Percentiles rank a stretch among this genome's conserved stretches.
phyloP scores from a whole-genome alignment of 1,140 invertebrate genomes.

The Amphibalanus amphitrite region DNA sequence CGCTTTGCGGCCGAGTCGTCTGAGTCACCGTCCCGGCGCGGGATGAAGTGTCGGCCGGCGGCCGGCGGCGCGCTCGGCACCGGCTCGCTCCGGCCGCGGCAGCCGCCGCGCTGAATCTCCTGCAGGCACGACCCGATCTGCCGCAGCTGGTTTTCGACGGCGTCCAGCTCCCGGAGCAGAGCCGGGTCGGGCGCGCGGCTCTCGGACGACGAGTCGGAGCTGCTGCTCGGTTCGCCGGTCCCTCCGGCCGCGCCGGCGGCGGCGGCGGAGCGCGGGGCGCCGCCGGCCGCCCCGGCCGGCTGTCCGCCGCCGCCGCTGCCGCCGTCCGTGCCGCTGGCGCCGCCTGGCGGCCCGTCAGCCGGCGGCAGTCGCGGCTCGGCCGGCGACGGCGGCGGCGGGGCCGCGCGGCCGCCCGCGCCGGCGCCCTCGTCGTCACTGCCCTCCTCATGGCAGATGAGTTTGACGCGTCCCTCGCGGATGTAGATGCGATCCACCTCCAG shows the following conservation, averaged over 20 bases:
- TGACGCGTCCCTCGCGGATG: not conserved
- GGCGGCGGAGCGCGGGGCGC: too few species aligned
- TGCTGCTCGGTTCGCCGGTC: not conserved
- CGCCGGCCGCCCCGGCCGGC: too few species aligned
- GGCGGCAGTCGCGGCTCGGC: not conserved
- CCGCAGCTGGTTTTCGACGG: not conserved
- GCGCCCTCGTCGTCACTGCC: not conserved
- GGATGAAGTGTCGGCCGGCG: not conserved
- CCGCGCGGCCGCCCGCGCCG: not conserved
- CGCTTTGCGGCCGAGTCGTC: not conserved
- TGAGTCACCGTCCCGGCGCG: not conserved
- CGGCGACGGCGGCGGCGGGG: too few species aligned
- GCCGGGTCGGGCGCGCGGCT: not conserved
- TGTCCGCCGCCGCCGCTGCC: too few species aligned
- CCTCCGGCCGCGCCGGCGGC: too few species aligned
- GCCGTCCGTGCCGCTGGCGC: too few species aligned
- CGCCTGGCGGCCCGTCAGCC: not conserved
- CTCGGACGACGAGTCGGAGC: not conserved
- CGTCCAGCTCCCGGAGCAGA: not conserved
- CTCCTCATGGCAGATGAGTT: not conserved
- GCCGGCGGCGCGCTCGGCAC: too few species aligned
- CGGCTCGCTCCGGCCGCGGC: not conserved
- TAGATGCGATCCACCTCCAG: not conserved
- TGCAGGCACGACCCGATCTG: not conserved
- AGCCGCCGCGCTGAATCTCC: not conserved